Evolutionary conservation across 1,140 invertebrate genomes (phyloP), one percentile per base, ranked within the genome.

Genomic region (Diorhabda sublineata): DNA sequence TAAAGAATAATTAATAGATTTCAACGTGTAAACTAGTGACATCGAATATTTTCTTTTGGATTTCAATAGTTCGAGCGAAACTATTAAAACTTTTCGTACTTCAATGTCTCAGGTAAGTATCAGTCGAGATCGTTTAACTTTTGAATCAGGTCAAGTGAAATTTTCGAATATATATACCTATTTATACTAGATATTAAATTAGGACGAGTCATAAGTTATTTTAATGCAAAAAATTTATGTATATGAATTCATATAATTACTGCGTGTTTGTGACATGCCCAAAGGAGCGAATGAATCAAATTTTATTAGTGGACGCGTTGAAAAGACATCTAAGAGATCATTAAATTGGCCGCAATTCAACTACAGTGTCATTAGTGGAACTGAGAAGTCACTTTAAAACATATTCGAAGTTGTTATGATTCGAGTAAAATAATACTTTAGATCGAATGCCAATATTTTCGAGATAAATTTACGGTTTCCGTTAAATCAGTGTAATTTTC

Each of bases 301-400:
- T 52, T 52, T 52, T 52, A 52, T 52, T 52, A 52, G 47, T 52
- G 47, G 47, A 52, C 47, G 47, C 47, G 47, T 52, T 52, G 47
- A 52, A 52, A 52, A 52, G 47, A 52, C 47, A 8, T 52, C 47
- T 52, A 52, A 52, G 47, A 52, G 47, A 52, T 52, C 47, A 52
- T 52, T 52, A n/a, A 52, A n/a, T 52, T 52, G 47, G 47, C 47
- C 47, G 47, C n/a, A n/a, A n/a, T 52, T 52, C 47, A 52, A 52
- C 6, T 52, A n/a, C 47, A 52, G 6, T 52, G 47, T 52, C 47
- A 52, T 52, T 52, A 52, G 47, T 52, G 47, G 6, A 52, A n/a
- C 47, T 6, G 47, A 52, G n/a, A 52, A 52, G 26, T 26, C 26
- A 26, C 26, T 26, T 26, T 26, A 26, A 26, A 26, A 26, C 26